Evolutionary conservation across 2,797 vertebrate species (phyloP).

Genomic region (Oophaga sylvatica): DNA sequence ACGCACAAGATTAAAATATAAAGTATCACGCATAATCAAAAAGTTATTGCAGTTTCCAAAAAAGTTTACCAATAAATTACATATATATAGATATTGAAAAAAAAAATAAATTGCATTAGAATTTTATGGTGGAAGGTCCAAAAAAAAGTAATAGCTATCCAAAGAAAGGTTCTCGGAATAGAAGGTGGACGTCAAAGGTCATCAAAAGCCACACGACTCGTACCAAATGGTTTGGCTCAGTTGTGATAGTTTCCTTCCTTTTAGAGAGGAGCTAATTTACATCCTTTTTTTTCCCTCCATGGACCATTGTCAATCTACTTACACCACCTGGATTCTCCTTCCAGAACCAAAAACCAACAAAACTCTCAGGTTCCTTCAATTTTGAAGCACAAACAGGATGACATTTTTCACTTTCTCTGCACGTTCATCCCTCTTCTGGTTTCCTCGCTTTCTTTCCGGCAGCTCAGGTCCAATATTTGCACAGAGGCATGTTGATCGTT

Average conservation of each 20-base stretch:
- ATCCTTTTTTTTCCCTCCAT: too few relatives aligned
- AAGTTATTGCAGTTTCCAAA: not conserved
- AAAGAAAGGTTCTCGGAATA: not conserved
- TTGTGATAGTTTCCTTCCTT: too few relatives aligned
- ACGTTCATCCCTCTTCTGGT: constrained; percentile 1
- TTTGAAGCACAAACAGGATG: constrained; percentile 30
- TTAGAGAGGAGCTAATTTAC: too few relatives aligned
- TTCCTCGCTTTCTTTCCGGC: constrained; percentile 48
- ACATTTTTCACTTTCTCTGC: constrained; percentile 22
- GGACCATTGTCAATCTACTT: too few relatives aligned
- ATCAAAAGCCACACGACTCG: not conserved
- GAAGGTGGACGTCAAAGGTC: not conserved
- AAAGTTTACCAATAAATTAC: constrained; percentile 3
- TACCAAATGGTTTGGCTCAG: too few relatives aligned
- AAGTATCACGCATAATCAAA: not conserved
- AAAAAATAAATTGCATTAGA: not conserved
- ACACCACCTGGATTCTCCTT: too few relatives aligned
- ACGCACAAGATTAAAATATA: too few relatives aligned
- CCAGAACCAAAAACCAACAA: not conserved
- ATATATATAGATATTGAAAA: not conserved
- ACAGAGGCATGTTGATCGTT: constrained; percentile 53
- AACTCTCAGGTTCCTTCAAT: not conserved
- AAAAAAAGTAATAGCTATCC: not conserved
- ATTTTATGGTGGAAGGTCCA: not conserved
- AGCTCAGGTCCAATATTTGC: constrained; percentile 54